These are phyloP conservation scores for Caenorhabditis remanei DNA, from an alignment of 1,140 invertebrate genomes.

Conservation along the genomic window DNA sequence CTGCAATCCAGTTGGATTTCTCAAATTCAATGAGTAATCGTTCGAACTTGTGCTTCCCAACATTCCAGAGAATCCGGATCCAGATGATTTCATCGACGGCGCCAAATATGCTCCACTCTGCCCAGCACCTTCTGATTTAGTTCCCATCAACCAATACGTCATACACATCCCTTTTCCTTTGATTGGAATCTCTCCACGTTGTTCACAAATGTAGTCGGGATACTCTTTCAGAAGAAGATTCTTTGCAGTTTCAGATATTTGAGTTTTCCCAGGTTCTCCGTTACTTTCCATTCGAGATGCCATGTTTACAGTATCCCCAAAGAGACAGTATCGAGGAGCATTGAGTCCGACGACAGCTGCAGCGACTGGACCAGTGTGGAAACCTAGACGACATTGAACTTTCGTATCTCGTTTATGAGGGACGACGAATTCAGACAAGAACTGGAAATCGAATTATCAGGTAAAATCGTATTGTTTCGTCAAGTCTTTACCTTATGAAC, in stretches of 20 bases:
- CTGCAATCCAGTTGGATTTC: conserved; percentile 41
- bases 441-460: conserved; percentile 37
- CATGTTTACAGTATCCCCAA: conserved; percentile 82
- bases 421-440: conserved; percentile 50
- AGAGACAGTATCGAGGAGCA: conserved; percentile 65
- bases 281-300: conserved; percentile 88
- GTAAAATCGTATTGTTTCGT: neutral
- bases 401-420: conserved; percentile 43
- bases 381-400: conserved; percentile 64
- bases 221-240: conserved; percentile 59
- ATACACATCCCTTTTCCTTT: conserved; percentile 68
- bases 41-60: neutral
- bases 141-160: conserved; percentile 65
- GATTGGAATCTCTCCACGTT: conserved; percentile 66
- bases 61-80: conserved; percentile 39
- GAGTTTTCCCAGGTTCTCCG: conserved; percentile 75
- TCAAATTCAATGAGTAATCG: conserved; percentile 38
- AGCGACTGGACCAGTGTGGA: conserved; percentile 66
- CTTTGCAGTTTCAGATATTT: conserved; percentile 72
- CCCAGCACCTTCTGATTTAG: conserved; percentile 40
- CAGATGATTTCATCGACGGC: conserved; percentile 32
- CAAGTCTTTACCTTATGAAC: conserved; percentile 57
- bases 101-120: conserved; percentile 38
- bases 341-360: conserved; percentile 67
- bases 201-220: conserved; percentile 59